These are phyloP conservation scores for Hippopotamyrus pictus DNA, from an alignment of 2,797 vertebrate species.

Conservation along the genomic window DNA sequence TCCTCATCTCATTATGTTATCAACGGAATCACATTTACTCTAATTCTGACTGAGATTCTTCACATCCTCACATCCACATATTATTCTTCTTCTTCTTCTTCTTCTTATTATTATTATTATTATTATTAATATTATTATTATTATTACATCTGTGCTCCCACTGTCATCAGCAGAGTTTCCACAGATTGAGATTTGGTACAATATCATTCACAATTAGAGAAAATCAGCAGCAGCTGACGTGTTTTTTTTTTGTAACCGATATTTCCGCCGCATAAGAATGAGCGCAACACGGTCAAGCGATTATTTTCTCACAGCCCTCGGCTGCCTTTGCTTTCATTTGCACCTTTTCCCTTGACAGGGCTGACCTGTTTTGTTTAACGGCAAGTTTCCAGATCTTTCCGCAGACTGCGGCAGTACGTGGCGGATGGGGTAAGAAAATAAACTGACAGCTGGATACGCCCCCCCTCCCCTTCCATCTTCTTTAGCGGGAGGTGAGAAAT, in stretches of 20 bases:
- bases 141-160: neutral
- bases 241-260: neutral
- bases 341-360: neutral
- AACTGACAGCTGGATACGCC: neutral
- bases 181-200: neutral
- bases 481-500: constrained; percentile 5
- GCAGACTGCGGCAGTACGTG: neutral
- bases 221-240: neutral
- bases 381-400: neutral
- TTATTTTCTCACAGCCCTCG: neutral
- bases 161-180: neutral
- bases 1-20: neutral
- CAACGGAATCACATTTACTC: neutral
- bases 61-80: neutral
- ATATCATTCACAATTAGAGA: neutral
- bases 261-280: neutral
- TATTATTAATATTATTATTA: neutral
- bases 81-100: too few species aligned
- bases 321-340: neutral
- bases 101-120: neutral
- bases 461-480: neutral
- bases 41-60: neutral
- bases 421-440: neutral
- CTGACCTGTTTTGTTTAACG: neutral
- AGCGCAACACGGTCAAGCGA: neutral